These are phyloP conservation scores for Peromyscus leucopus DNA, from an alignment of 2,113 vertebrate species.

Conservation along the genomic window DNA sequence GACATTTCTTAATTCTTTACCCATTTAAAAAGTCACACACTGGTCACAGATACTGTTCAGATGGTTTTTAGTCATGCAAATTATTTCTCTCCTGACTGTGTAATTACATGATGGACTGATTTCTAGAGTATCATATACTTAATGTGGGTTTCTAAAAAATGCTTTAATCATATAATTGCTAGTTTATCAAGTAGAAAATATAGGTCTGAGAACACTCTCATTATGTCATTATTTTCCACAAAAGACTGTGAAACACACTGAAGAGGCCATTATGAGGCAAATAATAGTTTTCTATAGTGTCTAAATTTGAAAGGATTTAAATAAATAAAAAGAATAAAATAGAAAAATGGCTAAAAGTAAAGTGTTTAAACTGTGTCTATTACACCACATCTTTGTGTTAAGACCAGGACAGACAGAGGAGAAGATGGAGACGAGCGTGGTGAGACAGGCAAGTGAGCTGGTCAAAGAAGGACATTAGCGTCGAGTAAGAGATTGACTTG, in stretches of 20 bases:
- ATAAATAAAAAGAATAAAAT: constrained; percentile 23
- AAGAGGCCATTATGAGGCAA: constrained; percentile 80
- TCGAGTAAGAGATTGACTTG: not conserved
- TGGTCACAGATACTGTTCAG: constrained; percentile 62
- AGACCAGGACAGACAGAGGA: constrained; percentile 32
- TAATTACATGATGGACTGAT: constrained; percentile 78
- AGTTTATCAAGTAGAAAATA: constrained; percentile 83
- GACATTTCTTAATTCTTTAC: constrained; percentile 54
- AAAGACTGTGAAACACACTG: constrained; percentile 75
- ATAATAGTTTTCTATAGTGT: constrained; percentile 76
- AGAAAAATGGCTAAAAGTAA: constrained; percentile 61
- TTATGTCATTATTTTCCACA: constrained; percentile 81
- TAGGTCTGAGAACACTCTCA: constrained; percentile 81
- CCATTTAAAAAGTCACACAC: constrained; percentile 43
- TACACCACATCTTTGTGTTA: constrained; percentile 39
- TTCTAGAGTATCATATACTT: constrained; percentile 80
- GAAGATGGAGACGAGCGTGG: not conserved
- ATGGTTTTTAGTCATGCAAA: constrained; percentile 79
- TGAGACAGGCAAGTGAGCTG: not conserved
- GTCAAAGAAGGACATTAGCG: not conserved
- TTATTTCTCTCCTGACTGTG: constrained; percentile 74
- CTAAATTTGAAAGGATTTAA: constrained; percentile 80
- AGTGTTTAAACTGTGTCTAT: constrained; percentile 50
- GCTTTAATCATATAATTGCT: constrained; percentile 85
- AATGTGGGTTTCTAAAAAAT: constrained; percentile 79